A percentile compares a stretch with the other conserved stretches of the same genome.
These are phyloP conservation scores for Leiothrix lutea DNA, from an alignment of 2,113 vertebrate genomes.

Conservation along the genomic window DNA sequence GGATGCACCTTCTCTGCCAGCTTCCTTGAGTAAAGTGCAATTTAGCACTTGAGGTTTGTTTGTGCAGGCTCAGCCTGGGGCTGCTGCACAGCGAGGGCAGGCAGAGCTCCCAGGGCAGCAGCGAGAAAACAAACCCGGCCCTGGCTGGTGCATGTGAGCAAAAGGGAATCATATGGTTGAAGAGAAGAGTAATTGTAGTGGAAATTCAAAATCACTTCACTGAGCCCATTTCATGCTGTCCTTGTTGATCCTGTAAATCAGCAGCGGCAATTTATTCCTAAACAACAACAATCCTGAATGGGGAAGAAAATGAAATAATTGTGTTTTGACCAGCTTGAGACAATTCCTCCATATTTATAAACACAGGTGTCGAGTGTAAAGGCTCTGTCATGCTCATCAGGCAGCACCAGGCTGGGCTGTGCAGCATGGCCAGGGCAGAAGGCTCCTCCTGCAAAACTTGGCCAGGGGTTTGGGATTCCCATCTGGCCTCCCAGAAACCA, in stretches of 20 bases:
- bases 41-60: slow-evolving; percentile 8
- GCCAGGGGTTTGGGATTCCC: neutral
- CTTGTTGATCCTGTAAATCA: slow-evolving; percentile 71
- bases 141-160: slow-evolving; percentile 31
- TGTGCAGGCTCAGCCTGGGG: neutral
- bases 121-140: neutral
- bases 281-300: slow-evolving; percentile 62
- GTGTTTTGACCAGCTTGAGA: slow-evolving; percentile 63
- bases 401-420: neutral
- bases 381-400: neutral
- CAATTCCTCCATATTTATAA: slow-evolving; percentile 50
- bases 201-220: slow-evolving; percentile 75
- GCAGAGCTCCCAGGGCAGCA: neutral
- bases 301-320: slow-evolving; percentile 74
- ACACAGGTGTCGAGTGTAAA: neutral
- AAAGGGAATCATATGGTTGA: slow-evolving; percentile 72
- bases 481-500: neutral
- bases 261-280: slow-evolving; percentile 68
- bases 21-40: neutral
- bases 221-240: slow-evolving; percentile 66
- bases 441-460: neutral
- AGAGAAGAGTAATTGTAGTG: slow-evolving; percentile 73
- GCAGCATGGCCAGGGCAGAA: neutral
- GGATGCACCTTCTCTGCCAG: neutral
- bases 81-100: neutral